Base-by-base conservation (phyloP, 2,888 invertebrate genomes). In the Drosophila gaucha region DNA sequence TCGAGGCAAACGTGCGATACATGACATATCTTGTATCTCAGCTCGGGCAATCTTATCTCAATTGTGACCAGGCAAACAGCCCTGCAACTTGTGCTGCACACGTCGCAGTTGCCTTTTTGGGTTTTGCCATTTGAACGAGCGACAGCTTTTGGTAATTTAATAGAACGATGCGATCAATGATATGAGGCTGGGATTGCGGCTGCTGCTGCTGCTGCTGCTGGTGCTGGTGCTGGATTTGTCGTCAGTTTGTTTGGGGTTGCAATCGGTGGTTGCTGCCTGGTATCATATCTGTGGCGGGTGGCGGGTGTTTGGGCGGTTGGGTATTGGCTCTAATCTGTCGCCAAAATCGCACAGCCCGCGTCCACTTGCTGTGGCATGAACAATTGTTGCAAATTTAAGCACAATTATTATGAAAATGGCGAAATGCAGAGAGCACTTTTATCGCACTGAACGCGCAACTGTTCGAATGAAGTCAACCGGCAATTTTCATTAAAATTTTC, bases 41-140 rank as follows among this genome's bases (percentile, higher is more conserved):
- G 65, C 70, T 26, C 33, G 56, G 73, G 63, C 80, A 89, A 80
- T 90, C 90, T 91, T 91, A 91, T 91, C 90, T 90, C 91, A 91
- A 91, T 91, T 91, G 90, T 88, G 90, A 75, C 66, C 80, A 71
- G 78, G 82, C 87, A 78, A 80, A 73, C 49, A 46, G 14, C 41
- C 55, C 46, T 62, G 69, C 76, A 63, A 58, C 63, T 59, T 66
- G 73, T 51, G 57, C 39, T 64, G 69, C 74, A 79, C 66, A 65
- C 82, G 83, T 80, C 67, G 54, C 47, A 55, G 60, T 52, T 69
- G 77, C 66, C 66, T 57, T 65, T 74, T 65, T 65, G 54, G 52
- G 46, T 47, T 70, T 70, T 77, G 46, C 20, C 70, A 75, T 75
- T 80, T 80, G 80, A 75, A 26, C 76, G 71, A 70, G 73, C 78